A percentile compares a stretch with the other conserved stretches of the same genome.
phyloP scores from a whole-genome alignment of 1,140 invertebrate genomes.

The Papilio helenus region DNA sequence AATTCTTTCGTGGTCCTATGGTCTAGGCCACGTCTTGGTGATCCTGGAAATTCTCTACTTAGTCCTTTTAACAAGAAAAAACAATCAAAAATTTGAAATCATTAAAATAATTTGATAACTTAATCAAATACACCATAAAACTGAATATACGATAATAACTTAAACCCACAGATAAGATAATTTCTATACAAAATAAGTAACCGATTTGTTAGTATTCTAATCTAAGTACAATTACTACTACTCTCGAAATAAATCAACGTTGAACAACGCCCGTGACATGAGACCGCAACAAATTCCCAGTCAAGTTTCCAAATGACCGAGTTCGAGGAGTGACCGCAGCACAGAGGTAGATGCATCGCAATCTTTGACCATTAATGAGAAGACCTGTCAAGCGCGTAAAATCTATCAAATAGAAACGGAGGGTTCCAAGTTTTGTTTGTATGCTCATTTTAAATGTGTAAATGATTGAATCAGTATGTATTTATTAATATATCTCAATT shows the following conservation, averaged over 20 bases:
- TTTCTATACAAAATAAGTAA: background rate
- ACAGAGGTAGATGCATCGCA: conserved; percentile 6
- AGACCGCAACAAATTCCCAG: conserved; percentile 29
- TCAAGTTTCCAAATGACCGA: conserved; percentile 36
- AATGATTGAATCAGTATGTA: background rate
- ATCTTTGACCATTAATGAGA: background rate
- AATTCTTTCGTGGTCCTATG: too few species aligned
- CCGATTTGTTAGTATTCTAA: conserved; percentile 23
- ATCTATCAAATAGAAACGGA: background rate
- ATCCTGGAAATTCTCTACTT: too few species aligned
- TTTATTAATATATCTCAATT: too few species aligned
- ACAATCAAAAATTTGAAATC: too few species aligned
- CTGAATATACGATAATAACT: background rate
- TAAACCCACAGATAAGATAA: background rate
- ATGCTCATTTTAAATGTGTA: background rate
- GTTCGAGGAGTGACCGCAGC: conserved; percentile 16
- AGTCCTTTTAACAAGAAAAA: too few species aligned
- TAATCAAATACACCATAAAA: background rate
- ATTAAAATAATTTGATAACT: background rate
- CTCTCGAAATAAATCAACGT: conserved; percentile 34
- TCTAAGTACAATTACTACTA: conserved; percentile 15
- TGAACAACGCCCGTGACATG: conserved; percentile 17
- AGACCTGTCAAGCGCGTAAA: background rate
- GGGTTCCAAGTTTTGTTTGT: background rate
- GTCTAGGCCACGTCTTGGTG: too few species aligned